Evolutionary conservation across 2,797 vertebrate species (phyloP).

Genomic region (Brachyalestes nurse): DNA sequence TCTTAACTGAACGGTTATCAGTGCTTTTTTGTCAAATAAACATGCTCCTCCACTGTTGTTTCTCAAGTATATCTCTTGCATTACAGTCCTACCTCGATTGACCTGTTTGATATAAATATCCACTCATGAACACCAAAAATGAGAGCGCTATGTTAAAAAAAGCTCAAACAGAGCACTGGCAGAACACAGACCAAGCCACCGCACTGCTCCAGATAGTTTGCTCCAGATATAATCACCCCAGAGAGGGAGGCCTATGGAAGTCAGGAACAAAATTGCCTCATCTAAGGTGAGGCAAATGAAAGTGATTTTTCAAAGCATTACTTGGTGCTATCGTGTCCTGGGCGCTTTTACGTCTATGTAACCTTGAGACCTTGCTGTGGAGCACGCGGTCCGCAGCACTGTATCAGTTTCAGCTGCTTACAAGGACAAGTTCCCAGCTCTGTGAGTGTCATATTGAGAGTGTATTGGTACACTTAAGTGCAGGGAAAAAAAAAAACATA

Average conservation of each 20-base stretch:
- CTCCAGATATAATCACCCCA: conserved; percentile 70
- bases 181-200: conserved; percentile 65
- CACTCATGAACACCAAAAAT: conserved; percentile 72
- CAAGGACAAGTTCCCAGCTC: conserved; percentile 22
- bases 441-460: not conserved
- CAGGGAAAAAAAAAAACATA: not conserved
- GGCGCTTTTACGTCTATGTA: conserved; percentile 13
- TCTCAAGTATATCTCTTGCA: conserved; percentile 62
- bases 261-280: conserved; percentile 51
- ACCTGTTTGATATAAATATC: conserved; percentile 83
- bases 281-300: conserved; percentile 26
- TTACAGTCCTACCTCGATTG: conserved; percentile 69
- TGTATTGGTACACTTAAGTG: not conserved
- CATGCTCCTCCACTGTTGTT: conserved; percentile 46
- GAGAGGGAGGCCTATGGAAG: conserved; percentile 61
- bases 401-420: conserved; percentile 27
- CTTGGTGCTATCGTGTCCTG: conserved; percentile 12
- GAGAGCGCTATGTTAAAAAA: conserved; percentile 72
- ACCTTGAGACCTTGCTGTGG: conserved; percentile 37
- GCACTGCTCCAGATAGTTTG: conserved; percentile 77
- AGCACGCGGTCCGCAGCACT: conserved; percentile 3
- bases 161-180: conserved; percentile 70
- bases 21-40: conserved; percentile 1
- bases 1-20: not conserved
- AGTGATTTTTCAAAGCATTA: conserved; percentile 33